phyloP scores from a whole-genome alignment of 2,113 vertebrate genomes.

The Neopipo cinnamomea region DNA sequence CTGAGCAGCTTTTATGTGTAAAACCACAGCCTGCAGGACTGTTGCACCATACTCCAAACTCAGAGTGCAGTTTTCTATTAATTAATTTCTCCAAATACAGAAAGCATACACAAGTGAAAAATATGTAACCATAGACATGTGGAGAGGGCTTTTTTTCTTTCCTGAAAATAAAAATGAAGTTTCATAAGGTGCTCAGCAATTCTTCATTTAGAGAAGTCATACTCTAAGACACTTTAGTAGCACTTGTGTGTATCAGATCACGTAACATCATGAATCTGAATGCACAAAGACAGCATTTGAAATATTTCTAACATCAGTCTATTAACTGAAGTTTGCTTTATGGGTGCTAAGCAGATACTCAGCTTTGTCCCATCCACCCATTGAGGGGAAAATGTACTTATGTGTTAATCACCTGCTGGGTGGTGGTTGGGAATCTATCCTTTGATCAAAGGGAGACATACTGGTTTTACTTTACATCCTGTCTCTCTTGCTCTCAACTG shows the following conservation, averaged over 20 bases:
- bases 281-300: background rate
- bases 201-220: background rate
- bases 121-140: background rate
- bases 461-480: slow-evolving; percentile 80
- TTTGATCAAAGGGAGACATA: slow-evolving; percentile 78
- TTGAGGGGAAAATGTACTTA: slow-evolving; percentile 35
- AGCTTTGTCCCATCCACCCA: background rate
- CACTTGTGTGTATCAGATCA: background rate
- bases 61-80: background rate
- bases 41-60: background rate
- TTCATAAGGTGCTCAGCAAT: background rate
- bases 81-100: background rate
- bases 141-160: background rate
- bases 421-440: slow-evolving; percentile 64
- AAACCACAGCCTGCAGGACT: background rate
- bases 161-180: background rate
- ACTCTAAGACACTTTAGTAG: background rate
- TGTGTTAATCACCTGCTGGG: slow-evolving; percentile 75
- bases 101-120: background rate
- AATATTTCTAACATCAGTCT: background rate
- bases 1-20: background rate
- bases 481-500: slow-evolving; percentile 67
- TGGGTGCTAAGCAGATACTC: background rate
- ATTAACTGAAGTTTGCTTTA: background rate
- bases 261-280: background rate